These are phyloP conservation scores for Columba janthina DNA, from an alignment of 2,113 vertebrate genomes.

Conservation along the genomic window DNA sequence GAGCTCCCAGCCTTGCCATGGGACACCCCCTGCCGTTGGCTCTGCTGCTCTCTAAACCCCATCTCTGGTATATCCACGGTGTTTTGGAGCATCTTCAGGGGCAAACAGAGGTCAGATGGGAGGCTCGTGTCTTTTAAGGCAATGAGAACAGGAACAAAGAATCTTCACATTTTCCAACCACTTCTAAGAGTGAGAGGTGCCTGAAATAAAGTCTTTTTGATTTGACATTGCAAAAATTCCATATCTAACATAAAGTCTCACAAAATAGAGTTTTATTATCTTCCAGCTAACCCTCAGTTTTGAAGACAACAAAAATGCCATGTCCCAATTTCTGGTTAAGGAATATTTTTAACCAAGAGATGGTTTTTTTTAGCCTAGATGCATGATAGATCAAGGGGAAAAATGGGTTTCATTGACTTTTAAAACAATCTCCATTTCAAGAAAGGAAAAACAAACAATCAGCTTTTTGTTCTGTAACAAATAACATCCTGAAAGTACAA, in stretches of 20 bases:
- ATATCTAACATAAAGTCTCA: not conserved
- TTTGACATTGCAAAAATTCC: not conserved
- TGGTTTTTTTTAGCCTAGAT: conserved; percentile 4
- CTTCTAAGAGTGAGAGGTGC: not conserved
- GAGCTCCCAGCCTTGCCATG: not conserved
- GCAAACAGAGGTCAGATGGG: not conserved
- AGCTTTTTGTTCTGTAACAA: not conserved
- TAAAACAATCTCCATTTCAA: not conserved
- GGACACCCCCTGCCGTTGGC: not conserved
- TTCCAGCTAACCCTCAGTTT: not conserved
- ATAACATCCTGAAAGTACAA: not conserved
- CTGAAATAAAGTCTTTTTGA: not conserved
- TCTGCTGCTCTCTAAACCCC: not conserved
- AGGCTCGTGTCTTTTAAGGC: not conserved
- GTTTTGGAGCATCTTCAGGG: not conserved
- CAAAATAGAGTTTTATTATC: not conserved
- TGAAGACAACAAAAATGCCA: conserved; percentile 24
- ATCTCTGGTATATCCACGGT: not conserved
- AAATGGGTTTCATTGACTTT: conserved; percentile 12
- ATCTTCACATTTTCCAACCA: not conserved
- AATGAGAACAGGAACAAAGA: not conserved
- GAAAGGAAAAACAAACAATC: not conserved
- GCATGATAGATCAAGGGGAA: conserved; percentile 14
- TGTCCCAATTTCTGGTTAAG: not conserved
- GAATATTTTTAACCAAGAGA: conserved; percentile 38